Base-by-base conservation (phyloP, 2,113 vertebrate species). In the Zosterops japonicus region DNA sequence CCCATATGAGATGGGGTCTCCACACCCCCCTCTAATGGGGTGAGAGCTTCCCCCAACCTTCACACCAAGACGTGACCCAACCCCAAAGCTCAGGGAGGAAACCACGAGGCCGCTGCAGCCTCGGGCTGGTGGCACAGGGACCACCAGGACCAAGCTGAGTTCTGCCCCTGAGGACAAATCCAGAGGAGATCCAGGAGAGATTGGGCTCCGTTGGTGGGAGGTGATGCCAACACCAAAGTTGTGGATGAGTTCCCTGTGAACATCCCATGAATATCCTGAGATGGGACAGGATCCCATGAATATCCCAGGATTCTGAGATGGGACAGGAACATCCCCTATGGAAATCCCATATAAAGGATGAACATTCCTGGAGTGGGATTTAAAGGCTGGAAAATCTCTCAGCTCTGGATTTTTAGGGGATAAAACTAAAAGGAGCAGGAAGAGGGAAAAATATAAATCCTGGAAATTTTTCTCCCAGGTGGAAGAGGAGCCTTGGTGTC, bases 171-270 rank as follows among this genome's bases (percentile, higher is more conserved):
- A 46, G 63, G 55, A 49, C 9, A 35, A 35, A 49, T 1, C 20
- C 6, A 46, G 60, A 7, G 23, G 22, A 60, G 69, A 44, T 6
- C 21, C 33, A 52, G 61, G 18, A 52, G 47, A 20, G 18, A 14
- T 0, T 29, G 44, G 44, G 36, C 25, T 13, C 31, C 1, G 1
- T 0, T 5, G 36, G 15, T 5, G 44, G 79, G 35, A n/a, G 35
- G 0, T n/a, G 6, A 2, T 11, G 8, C 39, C 39, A 12, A 35
- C 36, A 24, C 36, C 67, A 1, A 8, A 12, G 36, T 2, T 36
- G 47, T 6, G 65, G 5, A 11, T 17, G 28, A 24, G 47, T 24
- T 46, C 81, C 57, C 10, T 25, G 57, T 25, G 57, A 61, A 39
- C 4, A 39, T 27, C 59, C 35, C 59, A 39, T 35, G 57, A 25